phyloP scores from a whole-genome alignment of 37 sponge, comb jelly and placozoan species.

The Geodia barretti region DNA sequence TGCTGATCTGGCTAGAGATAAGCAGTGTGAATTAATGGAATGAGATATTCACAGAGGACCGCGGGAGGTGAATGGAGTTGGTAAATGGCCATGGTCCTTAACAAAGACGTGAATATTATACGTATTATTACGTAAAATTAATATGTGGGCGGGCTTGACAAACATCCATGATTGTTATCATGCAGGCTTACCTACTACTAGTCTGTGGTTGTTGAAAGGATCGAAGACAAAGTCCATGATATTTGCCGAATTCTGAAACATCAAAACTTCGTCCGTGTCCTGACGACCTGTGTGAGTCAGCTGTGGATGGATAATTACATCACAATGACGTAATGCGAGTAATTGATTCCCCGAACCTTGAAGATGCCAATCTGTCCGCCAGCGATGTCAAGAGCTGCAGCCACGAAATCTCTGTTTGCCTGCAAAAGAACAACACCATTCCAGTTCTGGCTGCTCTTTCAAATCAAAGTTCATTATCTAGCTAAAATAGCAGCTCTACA shows the following conservation, averaged over 20 bases:
- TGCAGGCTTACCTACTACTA: constrained; percentile 78
- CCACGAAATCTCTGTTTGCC: constrained; percentile 59
- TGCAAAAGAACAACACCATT: constrained; percentile 12
- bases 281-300: constrained; percentile 59
- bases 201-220: constrained; percentile 66
- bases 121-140: too few relatives aligned
- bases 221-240: constrained; percentile 87
- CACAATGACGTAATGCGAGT: neutral
- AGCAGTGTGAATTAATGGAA: neutral
- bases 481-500: too few relatives aligned
- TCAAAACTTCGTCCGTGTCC: constrained; percentile 45
- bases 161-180: too few relatives aligned
- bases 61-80: too few relatives aligned
- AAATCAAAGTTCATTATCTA: too few relatives aligned
- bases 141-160: too few relatives aligned
- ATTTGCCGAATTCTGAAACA: constrained; percentile 58
- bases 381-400: constrained; percentile 52
- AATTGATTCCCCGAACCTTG: constrained; percentile 43
- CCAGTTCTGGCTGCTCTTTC: too few relatives aligned
- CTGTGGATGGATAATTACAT: neutral
- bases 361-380: constrained; percentile 87
- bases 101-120: too few relatives aligned
- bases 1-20: too few relatives aligned
- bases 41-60: too few relatives aligned
- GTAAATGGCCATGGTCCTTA: too few relatives aligned